Evolutionary conservation across 2,888 invertebrate species (phyloP), one percentile per base, ranked within the genome.

Genomic region (Cylindroiulus punctatus): DNA sequence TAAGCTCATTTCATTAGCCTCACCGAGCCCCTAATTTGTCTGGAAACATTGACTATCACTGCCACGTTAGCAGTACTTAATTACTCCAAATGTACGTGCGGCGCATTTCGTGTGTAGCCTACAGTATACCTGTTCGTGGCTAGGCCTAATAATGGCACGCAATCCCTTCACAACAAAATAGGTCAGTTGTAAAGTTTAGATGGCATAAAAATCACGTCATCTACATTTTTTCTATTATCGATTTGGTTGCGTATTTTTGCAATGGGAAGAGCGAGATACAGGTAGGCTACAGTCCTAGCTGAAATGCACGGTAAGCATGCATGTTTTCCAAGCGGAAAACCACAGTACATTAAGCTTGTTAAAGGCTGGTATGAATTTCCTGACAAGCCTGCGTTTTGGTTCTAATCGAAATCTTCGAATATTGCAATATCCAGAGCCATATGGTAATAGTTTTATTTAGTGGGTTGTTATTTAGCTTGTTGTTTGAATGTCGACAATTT

Each of bases 141-240:
- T 76, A 76, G 76, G 76, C 76, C 30, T 76, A 76, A 30, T 14
- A 26, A 26, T 65, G 65, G 22, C 65, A 26, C 7, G 26, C 26
- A 30, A 76, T 4, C 3, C 12, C 17, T 76, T 17, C 10, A 30
- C 12, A 30, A 14, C 30, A 30, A 76, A 76, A 30, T 76, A 76
- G 76, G 76, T 76, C 30, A 76, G 76, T 76, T 76, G 76, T 12
- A 76, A 76, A 30, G 76, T 76, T 76, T 76, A 76, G 12, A 76
- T 76, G 76, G 2, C 76, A 4, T 76, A 12, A 14, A 65, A 76
- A 76, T 76, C 65, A 76, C 30, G 76, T 30, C 76, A 76, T 76
- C 14, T 30, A 3, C 30, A 17, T 76, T 65, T 65, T 26, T 76
- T 10, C 5, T 52, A 76, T 76, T 76, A 76, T 76, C 76, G 76